A percentile compares a stretch with the other conserved stretches of the same genome.
Evolutionary conservation across 2,888 invertebrate genomes (phyloP).

Genomic region (Piscicola geometra): DNA sequence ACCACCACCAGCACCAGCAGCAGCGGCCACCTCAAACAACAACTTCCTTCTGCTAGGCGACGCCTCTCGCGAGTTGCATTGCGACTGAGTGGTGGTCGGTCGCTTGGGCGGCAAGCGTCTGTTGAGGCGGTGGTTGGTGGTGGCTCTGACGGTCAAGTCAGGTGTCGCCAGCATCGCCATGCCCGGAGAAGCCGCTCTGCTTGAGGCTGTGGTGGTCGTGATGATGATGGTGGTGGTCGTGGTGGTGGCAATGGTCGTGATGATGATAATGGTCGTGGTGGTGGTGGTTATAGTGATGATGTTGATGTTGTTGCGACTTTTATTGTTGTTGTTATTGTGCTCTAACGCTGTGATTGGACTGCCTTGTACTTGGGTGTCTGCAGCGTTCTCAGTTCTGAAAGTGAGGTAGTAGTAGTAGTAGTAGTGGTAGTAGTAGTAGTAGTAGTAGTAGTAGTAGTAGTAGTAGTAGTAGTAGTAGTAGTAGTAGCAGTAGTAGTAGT

Average conservation of each 20-base stretch:
- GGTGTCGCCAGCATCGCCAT: not conserved
- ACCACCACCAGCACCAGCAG: too few species aligned
- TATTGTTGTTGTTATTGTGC: not conserved
- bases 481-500: conserved; percentile 9
- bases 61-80: conserved; percentile 56
- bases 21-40: not conserved
- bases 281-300: not conserved
- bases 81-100: conserved; percentile 54
- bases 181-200: conserved; percentile 19
- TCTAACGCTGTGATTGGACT: not conserved
- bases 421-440: conserved; percentile 16
- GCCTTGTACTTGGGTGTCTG: not conserved
- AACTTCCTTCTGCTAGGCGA: conserved; percentile 51
- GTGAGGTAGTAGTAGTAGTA: too few species aligned
- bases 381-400: not conserved
- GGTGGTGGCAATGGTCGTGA: too few species aligned
- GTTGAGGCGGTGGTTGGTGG: not conserved
- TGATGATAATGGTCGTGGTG: too few species aligned
- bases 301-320: not conserved
- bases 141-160: not conserved
- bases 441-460: conserved; percentile 13
- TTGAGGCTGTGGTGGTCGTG: conserved; percentile 9
- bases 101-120: not conserved
- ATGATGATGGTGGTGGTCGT: not conserved
- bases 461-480: conserved; percentile 16